phyloP scores from a whole-genome alignment of 2,888 invertebrate species.

The Chalcosyrphus nemorum region DNA sequence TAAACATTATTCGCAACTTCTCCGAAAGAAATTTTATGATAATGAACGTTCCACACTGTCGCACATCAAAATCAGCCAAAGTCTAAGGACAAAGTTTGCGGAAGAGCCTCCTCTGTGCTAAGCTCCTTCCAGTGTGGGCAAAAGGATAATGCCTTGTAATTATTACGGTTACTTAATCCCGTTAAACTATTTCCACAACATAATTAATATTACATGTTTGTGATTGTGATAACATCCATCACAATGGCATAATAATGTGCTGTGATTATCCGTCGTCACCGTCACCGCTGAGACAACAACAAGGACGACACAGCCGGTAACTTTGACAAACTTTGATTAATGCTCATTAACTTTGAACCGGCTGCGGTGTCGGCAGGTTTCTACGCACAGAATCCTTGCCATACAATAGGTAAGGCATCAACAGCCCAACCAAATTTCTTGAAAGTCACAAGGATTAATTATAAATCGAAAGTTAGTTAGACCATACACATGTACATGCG shows the following conservation, averaged over 20 bases:
- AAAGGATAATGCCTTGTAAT: slow-evolving; percentile 57
- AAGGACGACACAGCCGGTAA: slow-evolving; percentile 16
- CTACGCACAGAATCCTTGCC: slow-evolving; percentile 5
- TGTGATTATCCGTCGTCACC: slow-evolving; percentile 41
- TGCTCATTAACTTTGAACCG: slow-evolving; percentile 65
- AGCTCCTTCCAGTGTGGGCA: slow-evolving; percentile 1
- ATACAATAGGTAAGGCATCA: not conserved
- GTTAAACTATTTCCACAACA: slow-evolving; percentile 67
- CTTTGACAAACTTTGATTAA: slow-evolving; percentile 66
- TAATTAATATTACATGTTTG: slow-evolving; percentile 65
- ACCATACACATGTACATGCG: not conserved
- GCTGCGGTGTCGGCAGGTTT: slow-evolving; percentile 50
- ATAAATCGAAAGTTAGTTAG: slow-evolving; percentile 42
- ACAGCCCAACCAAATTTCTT: slow-evolving; percentile 38
- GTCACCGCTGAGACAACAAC: not conserved
- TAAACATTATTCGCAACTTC: slow-evolving; percentile 47
- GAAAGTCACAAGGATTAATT: slow-evolving; percentile 51
- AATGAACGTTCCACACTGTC: slow-evolving; percentile 28
- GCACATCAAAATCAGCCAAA: slow-evolving; percentile 21
- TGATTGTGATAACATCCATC: slow-evolving; percentile 64
- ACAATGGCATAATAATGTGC: slow-evolving; percentile 59
- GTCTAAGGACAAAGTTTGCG: slow-evolving; percentile 31
- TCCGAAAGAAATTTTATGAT: slow-evolving; percentile 5
- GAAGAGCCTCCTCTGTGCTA: slow-evolving; percentile 16
- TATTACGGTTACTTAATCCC: slow-evolving; percentile 68